Evolutionary conservation across 2,113 vertebrate genomes (phyloP).

Genomic region (Benitochromis conjunctus): DNA sequence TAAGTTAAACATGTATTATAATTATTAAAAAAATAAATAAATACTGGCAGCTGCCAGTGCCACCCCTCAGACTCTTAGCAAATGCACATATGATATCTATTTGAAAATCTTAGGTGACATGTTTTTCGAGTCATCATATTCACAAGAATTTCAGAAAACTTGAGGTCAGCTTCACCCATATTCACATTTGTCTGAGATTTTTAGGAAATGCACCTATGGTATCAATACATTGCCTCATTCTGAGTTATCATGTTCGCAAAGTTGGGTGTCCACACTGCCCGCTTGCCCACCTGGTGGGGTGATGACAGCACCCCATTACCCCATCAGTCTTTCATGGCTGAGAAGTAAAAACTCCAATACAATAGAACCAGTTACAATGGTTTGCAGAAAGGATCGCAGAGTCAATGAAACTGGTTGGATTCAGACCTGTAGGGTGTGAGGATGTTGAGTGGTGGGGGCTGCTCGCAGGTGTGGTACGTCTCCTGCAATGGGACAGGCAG

Average conservation of each 20-base stretch:
- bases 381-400: background rate
- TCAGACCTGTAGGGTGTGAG: constrained; percentile 93
- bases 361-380: background rate
- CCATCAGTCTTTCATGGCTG: background rate
- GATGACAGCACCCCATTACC: background rate
- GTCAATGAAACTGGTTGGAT: background rate
- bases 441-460: constrained; percentile 96
- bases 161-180: background rate
- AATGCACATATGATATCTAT: background rate
- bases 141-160: background rate
- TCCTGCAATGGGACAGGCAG: constrained; percentile 94
- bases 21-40: background rate
- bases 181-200: background rate
- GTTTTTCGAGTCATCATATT: background rate
- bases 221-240: background rate
- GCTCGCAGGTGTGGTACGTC: constrained; percentile 89
- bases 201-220: background rate
- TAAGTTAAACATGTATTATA: background rate
- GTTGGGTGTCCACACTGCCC: background rate
- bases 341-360: background rate
- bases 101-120: background rate
- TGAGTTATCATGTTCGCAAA: background rate
- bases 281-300: background rate
- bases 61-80: background rate
- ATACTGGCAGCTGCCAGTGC: background rate